Base-by-base conservation (phyloP, 2,113 vertebrate species). In the Nestor notabilis region DNA sequence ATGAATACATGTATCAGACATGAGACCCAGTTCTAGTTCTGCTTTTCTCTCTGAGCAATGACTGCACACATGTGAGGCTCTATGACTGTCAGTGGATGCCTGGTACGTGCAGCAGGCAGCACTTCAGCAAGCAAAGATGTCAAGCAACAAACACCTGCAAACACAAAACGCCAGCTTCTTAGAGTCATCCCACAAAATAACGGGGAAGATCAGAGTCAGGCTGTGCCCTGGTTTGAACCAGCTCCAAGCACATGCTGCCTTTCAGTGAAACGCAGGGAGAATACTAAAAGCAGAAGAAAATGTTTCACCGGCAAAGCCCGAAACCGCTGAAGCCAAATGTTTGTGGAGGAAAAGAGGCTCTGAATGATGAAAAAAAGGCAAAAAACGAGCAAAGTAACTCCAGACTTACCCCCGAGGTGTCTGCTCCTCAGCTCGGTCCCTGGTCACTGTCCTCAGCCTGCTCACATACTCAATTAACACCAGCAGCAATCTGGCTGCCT, bases 401-500 rank as follows among this genome's bases (percentile, higher is more conserved):
- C 52, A 83, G 93, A 95, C 98, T 98, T 69, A 98, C 98, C 97
- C 3, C 56, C 53, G 87, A 85, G 31, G 87, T 20, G 18, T n/a
- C 89, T 58, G 93, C 46, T 89, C 68, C 68, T 70, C 47, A 11
- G 91, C 89, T 56, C 71, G 13, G 68, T 56, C 33, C 47, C 69
- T 9, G 53, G 37, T 31, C 85, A 8, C 91, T 69, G 87, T 93
- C 96, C 79, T 83, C 90, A 58, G 91, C 76, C 77, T 27, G 90
- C 93, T 93, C 75, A 9, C 37, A 47, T 78, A 53, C 69, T 71
- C 97, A 91, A 49, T 81, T 70, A 85, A 35, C 68, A 29, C 33
- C 89, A 75, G 93, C 87, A 79, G 94, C 93, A 5, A 49, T 28
- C 87, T 74, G 87, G 84, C 95, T 64, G 94, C 94, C 95, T 86